A percentile compares a stretch with the other conserved stretches of the same genome.
These are phyloP conservation scores for Chelon auratus DNA, from an alignment of 2,797 vertebrate species.

Conservation along the genomic window DNA sequence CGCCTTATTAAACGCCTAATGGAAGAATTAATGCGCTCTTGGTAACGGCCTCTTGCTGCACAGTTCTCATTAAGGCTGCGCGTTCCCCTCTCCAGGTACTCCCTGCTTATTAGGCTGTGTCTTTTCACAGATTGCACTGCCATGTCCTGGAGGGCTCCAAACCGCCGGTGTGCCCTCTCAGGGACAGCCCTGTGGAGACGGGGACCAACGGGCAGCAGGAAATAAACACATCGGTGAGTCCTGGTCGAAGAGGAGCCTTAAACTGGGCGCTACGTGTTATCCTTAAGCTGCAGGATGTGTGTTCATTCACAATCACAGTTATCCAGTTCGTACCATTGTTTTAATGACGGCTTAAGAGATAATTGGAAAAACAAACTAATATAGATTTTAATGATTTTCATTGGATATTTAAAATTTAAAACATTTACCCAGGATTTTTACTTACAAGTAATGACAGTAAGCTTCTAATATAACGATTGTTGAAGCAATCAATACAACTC, in stretches of 20 bases:
- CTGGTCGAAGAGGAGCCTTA: neutral
- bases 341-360: no score
- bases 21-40: neutral
- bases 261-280: neutral
- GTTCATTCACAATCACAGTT: neutral
- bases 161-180: constrained; percentile 78
- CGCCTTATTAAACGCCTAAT: neutral
- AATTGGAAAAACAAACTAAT: no score
- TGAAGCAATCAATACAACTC: neutral
- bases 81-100: neutral
- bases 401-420: no score
- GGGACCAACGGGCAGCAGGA: constrained; percentile 86
- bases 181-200: constrained; percentile 77
- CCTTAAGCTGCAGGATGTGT: neutral
- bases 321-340: no score
- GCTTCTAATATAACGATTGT: neutral
- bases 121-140: constrained; percentile 90
- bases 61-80: constrained; percentile 1
- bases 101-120: constrained; percentile 35
- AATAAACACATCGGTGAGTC: constrained; percentile 85
- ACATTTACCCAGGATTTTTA: no score
- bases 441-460: no score
- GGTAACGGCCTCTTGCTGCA: neutral
- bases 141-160: constrained; percentile 89
- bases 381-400: no score